phyloP scores from a whole-genome alignment of 2,888 invertebrate species.

The Tachystola acroxantha region DNA sequence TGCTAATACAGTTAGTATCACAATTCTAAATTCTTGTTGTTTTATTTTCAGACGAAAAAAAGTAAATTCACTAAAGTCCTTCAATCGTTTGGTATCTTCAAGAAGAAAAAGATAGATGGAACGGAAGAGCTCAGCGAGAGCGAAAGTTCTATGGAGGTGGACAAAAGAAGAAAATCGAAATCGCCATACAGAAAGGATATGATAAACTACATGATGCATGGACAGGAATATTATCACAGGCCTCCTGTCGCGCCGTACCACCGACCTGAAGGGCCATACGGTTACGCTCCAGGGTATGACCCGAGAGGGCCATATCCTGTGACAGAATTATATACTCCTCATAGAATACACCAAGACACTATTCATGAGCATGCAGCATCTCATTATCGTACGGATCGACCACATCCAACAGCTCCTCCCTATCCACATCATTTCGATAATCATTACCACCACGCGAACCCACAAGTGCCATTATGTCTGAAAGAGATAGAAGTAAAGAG shows the following conservation, averaged over 20 bases:
- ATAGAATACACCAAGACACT: constrained; percentile 6
- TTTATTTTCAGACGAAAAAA: constrained; percentile 36
- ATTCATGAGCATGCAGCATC: constrained; percentile 13
- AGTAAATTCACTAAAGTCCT: constrained; percentile 45
- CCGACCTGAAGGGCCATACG: constrained; percentile 7
- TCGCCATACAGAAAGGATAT: constrained; percentile 22
- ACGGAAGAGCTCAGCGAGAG: constrained; percentile 53
- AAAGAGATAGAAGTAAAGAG: constrained; percentile 68
- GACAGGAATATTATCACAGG: constrained; percentile 41
- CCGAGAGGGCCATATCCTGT: constrained; percentile 12
- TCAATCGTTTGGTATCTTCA: constrained; percentile 42
- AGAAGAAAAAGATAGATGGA: constrained; percentile 46
- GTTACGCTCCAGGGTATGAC: constrained; percentile 14
- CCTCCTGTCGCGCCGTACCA: constrained; percentile 29
- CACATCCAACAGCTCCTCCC: constrained; percentile 14
- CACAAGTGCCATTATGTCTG: constrained; percentile 53
- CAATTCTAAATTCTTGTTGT: background rate
- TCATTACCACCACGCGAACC: constrained; percentile 23
- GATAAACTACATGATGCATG: constrained; percentile 50
- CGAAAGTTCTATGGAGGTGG: constrained; percentile 38
- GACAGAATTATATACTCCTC: constrained; percentile 9
- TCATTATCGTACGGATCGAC: constrained; percentile 2
- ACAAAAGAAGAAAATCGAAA: constrained; percentile 19
- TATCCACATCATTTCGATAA: constrained; percentile 14
- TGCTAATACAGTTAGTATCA: no score